These are phyloP conservation scores for Bufotes viridis DNA, from an alignment of 2,797 vertebrate genomes.

Conservation along the genomic window DNA sequence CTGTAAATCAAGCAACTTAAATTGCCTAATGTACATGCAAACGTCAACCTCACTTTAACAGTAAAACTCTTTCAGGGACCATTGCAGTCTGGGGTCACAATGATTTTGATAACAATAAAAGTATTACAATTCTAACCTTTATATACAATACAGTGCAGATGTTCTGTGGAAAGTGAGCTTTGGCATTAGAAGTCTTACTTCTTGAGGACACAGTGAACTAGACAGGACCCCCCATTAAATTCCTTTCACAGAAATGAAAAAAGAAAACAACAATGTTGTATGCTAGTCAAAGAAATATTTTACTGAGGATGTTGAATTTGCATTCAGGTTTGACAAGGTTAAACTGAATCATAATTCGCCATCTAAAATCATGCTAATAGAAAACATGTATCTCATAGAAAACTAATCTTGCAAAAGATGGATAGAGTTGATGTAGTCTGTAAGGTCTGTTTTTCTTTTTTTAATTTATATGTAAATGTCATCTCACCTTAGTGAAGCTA, in stretches of 20 bases:
- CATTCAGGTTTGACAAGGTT: constrained; percentile 38
- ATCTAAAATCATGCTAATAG: constrained; percentile 56
- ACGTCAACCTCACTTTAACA: background rate
- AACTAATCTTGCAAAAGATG: constrained; percentile 60
- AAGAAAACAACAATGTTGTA: background rate
- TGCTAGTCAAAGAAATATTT: constrained; percentile 1
- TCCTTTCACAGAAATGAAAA: background rate
- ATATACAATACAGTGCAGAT: background rate
- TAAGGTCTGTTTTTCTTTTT: constrained; percentile 48
- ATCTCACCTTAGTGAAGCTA: constrained; percentile 51
- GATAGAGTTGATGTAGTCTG: constrained; percentile 56
- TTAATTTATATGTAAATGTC: constrained; percentile 64
- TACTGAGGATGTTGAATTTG: constrained; percentile 11
- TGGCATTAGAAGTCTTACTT: background rate
- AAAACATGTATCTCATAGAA: constrained; percentile 58
- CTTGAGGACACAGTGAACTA: background rate
- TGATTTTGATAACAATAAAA: background rate
- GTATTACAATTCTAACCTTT: background rate
- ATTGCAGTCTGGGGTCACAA: background rate
- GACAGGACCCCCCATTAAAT: background rate
- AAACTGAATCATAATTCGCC: constrained; percentile 38
- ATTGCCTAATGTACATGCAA: background rate
- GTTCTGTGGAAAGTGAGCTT: background rate
- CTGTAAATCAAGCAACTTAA: background rate
- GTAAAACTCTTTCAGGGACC: background rate